Conservation (phyloP, 1,140 invertebrate genomes). For the Camponotus floridanus region DNA sequence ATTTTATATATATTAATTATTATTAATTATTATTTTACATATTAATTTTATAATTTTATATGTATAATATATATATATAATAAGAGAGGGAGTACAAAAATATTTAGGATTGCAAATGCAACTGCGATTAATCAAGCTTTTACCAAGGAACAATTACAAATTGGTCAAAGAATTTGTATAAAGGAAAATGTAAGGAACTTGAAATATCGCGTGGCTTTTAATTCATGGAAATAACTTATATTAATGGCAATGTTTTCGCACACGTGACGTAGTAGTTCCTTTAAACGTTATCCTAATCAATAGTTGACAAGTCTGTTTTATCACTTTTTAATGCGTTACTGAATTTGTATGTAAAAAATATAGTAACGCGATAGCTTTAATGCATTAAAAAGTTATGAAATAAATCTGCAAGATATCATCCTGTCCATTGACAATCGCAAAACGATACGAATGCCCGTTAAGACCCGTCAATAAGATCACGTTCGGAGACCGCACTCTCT, state of each 20-base stretch:
- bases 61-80: too few relatives aligned
- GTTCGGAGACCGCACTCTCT: slow-evolving; percentile 21
- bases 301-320: neutral
- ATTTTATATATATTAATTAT: too few relatives aligned
- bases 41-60: too few relatives aligned
- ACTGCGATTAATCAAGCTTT: neutral
- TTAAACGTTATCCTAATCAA: slow-evolving; percentile 45
- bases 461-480: slow-evolving; percentile 43
- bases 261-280: neutral
- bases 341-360: too few relatives aligned
- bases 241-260: slow-evolving; percentile 1
- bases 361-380: too few relatives aligned
- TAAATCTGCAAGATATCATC: neutral
- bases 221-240: slow-evolving; percentile 23
- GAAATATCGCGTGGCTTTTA: neutral
- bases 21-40: too few relatives aligned
- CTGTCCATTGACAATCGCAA: slow-evolving; percentile 33
- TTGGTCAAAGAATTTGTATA: neutral
- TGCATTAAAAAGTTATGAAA: too few relatives aligned
- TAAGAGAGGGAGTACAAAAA: neutral
- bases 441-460: slow-evolving; percentile 23
- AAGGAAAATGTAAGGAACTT: neutral
- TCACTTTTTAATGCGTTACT: too few relatives aligned
- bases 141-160: neutral
- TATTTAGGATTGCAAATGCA: neutral